phyloP scores from a whole-genome alignment of 2,113 vertebrate species.

The Spea multiplicata region DNA sequence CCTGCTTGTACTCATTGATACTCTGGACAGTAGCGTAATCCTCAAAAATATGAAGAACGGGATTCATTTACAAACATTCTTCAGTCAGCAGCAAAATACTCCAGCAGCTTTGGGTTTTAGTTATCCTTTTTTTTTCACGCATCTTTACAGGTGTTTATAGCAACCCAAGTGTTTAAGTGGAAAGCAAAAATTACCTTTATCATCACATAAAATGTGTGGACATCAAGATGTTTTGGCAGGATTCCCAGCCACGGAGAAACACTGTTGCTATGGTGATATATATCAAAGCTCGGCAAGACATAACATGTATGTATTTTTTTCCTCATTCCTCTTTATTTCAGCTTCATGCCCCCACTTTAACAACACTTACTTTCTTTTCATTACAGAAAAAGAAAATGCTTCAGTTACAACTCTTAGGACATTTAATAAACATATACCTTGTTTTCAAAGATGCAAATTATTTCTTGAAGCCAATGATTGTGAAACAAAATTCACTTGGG shows the following conservation, averaged over 20 bases:
- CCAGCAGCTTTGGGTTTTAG: constrained; percentile 37
- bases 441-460: constrained; percentile 19
- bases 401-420: not conserved
- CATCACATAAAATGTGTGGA: constrained; percentile 47
- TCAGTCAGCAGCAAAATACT: constrained; percentile 11
- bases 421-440: constrained; percentile 7
- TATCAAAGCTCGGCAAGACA: constrained; percentile 45
- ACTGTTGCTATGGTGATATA: constrained; percentile 46
- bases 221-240: constrained; percentile 46
- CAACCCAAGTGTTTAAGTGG: constrained; percentile 43
- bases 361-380: constrained; percentile 3
- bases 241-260: constrained; percentile 38
- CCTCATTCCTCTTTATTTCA: constrained; percentile 7
- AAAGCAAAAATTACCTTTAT: constrained; percentile 48
- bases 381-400: not conserved
- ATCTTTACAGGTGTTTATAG: constrained; percentile 46
- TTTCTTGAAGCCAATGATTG: not conserved
- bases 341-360: constrained; percentile 15
- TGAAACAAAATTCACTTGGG: too few relatives aligned
- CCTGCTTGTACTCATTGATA: not conserved
- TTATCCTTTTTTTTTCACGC: constrained; percentile 28
- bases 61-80: constrained; percentile 9
- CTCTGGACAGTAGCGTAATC: constrained; percentile 14
- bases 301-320: constrained; percentile 41
- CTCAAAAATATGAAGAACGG: constrained; percentile 8